Conservation (phyloP, 2,113 vertebrate genomes). For the Proterorhinus semilunaris region DNA sequence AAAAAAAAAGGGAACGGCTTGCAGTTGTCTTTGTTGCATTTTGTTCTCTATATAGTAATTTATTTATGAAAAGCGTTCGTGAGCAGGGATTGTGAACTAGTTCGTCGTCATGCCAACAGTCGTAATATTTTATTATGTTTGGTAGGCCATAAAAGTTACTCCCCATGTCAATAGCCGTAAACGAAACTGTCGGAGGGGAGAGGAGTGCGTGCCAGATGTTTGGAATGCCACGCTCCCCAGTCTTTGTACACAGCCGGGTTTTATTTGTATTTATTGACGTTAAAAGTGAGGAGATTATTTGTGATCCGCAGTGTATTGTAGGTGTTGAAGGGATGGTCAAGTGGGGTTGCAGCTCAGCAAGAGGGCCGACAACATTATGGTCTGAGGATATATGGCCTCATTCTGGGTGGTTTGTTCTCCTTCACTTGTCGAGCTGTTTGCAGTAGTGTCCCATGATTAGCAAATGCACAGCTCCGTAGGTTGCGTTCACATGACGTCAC, state of each 20-base stretch:
- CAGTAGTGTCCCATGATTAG: no score
- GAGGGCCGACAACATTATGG: no score
- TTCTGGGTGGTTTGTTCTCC: no score
- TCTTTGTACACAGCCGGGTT: constrained; percentile 45
- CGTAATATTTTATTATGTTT: constrained; percentile 55
- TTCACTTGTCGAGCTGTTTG: no score
- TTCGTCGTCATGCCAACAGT: constrained; percentile 58
- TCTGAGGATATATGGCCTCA: no score
- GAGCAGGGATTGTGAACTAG: constrained; percentile 47
- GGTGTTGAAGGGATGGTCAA: not conserved
- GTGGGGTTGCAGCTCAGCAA: not conserved
- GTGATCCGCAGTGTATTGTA: not conserved
- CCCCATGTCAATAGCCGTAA: constrained; percentile 40
- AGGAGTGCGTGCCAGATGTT: constrained; percentile 21
- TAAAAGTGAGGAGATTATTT: constrained; percentile 39
- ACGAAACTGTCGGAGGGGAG: constrained; percentile 18
- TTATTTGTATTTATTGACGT: constrained; percentile 69
- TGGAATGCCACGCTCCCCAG: constrained; percentile 31
- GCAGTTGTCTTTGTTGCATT: constrained; percentile 57
- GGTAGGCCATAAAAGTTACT: constrained; percentile 46
- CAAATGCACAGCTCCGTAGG: no score
- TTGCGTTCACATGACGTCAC: no score
- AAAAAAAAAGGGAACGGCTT: constrained; percentile 61
- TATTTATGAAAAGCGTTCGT: constrained; percentile 56
- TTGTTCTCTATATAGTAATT: constrained; percentile 50